Conservation (phyloP, 2,797 vertebrate species). For the Acipenser transmontanus region DNA sequence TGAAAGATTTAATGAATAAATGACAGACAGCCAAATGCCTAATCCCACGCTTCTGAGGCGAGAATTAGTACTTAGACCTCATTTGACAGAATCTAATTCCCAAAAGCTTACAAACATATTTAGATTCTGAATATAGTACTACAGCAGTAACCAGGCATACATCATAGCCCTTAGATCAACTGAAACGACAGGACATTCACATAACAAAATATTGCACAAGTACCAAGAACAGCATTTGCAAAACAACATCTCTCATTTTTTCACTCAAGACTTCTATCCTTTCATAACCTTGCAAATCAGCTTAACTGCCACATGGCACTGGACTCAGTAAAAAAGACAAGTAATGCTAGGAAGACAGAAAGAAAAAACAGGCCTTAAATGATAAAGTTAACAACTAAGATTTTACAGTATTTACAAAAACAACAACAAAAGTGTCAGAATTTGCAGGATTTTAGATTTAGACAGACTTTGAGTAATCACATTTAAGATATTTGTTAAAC, state of each 20-base stretch:
- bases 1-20: slow-evolving; percentile 18
- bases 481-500: too few relatives aligned
- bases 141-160: slow-evolving; percentile 9
- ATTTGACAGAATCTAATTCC: slow-evolving; percentile 30
- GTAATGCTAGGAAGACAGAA: background rate
- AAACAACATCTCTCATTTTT: slow-evolving; percentile 16
- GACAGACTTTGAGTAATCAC: too few relatives aligned
- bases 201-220: background rate
- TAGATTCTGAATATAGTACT: slow-evolving; percentile 11
- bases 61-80: slow-evolving; percentile 28
- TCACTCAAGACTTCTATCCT: slow-evolving; percentile 20
- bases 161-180: background rate
- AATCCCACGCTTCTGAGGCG: slow-evolving; percentile 30
- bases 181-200: background rate
- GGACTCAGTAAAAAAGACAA: background rate
- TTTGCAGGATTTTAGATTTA: too few relatives aligned
- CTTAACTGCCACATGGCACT: background rate
- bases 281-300: slow-evolving; percentile 36
- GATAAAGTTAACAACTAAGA: too few relatives aligned
- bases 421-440: too few relatives aligned
- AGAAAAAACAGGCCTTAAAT: background rate
- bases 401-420: too few relatives aligned
- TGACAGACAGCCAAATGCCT: slow-evolving; percentile 29
- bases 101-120: slow-evolving; percentile 25
- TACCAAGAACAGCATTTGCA: background rate